Conservation (phyloP, 2,797 vertebrate genomes). For the Anas bernieri region DNA sequence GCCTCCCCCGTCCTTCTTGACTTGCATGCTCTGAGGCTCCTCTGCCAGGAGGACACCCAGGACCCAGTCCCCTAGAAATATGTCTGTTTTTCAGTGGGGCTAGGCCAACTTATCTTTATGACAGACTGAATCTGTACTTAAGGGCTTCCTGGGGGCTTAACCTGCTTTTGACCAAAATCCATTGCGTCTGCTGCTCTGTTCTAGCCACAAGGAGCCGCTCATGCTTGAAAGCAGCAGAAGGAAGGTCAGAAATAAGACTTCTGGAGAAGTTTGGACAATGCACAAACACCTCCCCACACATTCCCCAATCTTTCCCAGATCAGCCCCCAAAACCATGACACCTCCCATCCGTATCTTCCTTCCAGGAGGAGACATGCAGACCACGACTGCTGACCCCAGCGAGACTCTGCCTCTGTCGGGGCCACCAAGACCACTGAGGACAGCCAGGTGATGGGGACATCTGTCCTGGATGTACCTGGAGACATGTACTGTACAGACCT, state of each 20-base stretch:
- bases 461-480: neutral
- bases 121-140: neutral
- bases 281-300: accelerated
- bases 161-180: neutral
- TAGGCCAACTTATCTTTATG: neutral
- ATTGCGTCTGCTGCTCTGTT: neutral
- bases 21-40: neutral
- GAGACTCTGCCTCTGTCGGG: neutral
- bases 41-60: neutral
- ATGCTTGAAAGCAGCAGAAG: neutral
- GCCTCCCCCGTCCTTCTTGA: neutral
- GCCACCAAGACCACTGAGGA: neutral
- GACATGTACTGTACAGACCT: neutral
- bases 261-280: neutral
- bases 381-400: accelerated
- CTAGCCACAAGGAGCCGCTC: neutral
- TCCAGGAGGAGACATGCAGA: neutral
- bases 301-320: neutral
- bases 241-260: neutral
- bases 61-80: neutral
- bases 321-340: neutral
- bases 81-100: accelerated
- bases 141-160: neutral
- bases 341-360: accelerated
- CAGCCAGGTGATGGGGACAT: neutral